phyloP scores from a whole-genome alignment of 2,888 invertebrate species.

The Dryocosmus kuriphilus region DNA sequence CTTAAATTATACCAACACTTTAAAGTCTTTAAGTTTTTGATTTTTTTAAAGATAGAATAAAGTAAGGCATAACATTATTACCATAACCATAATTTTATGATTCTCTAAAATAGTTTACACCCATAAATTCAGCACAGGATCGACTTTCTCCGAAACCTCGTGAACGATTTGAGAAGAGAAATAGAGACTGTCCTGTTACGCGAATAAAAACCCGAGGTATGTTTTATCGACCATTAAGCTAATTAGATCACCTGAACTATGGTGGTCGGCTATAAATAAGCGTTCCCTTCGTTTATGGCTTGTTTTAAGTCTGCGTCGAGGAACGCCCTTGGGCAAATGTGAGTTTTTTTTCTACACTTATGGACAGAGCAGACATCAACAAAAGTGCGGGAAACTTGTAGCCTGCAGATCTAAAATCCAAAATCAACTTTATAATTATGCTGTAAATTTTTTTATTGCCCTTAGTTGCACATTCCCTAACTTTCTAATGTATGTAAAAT shows the following conservation, averaged over 20 bases:
- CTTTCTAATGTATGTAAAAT: background rate
- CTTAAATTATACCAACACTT: background rate
- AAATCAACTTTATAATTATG: background rate
- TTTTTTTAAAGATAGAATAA: background rate
- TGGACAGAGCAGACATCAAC: background rate
- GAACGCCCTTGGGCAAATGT: constrained; percentile 29
- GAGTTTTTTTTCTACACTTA: constrained; percentile 9
- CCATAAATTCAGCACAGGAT: constrained; percentile 6
- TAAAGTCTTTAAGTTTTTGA: background rate
- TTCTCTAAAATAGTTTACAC: constrained; percentile 17
- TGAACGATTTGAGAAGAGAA: constrained; percentile 23
- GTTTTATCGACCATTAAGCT: constrained; percentile 33
- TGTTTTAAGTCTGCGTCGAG: constrained; percentile 24
- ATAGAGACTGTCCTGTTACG: constrained; percentile 20
- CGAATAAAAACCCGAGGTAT: constrained; percentile 29
- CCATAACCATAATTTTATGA: constrained; percentile 16
- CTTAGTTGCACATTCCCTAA: background rate
- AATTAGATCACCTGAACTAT: constrained; percentile 36
- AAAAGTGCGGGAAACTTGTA: constrained; percentile 9
- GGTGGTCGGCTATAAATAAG: constrained; percentile 36
- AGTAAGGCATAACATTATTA: constrained; percentile 1
- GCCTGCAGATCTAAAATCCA: background rate
- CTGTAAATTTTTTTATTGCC: background rate
- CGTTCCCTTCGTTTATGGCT: constrained; percentile 33
- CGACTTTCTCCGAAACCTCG: constrained; percentile 9